Percentiles rank a stretch among this genome's conserved stretches.
phyloP scores from a whole-genome alignment of 2,113 vertebrate species.

The Stigmatopora argus region DNA sequence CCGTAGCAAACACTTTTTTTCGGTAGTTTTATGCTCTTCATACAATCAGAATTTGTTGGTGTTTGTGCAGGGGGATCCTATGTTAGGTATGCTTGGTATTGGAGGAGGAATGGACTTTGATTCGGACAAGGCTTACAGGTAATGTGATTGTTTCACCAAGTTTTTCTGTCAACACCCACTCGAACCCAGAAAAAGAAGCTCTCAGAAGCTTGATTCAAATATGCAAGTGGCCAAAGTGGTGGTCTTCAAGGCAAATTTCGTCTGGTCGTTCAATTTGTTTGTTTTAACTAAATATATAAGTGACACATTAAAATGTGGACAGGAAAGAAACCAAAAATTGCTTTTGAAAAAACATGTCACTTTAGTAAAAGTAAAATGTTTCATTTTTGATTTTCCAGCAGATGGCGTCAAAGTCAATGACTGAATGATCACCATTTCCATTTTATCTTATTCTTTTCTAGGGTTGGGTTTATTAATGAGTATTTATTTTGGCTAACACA shows the following conservation, averaged over 20 bases:
- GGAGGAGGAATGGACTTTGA: slow-evolving; percentile 89
- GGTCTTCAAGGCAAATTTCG: neutral
- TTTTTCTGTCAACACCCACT: neutral
- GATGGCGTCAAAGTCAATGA: slow-evolving; percentile 1
- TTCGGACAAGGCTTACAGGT: slow-evolving; percentile 91
- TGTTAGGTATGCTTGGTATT: slow-evolving; percentile 79
- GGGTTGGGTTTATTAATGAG: neutral
- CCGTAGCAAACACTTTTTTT: neutral
- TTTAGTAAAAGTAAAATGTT: neutral
- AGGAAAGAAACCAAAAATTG: neutral
- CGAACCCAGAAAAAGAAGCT: neutral
- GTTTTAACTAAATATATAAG: neutral
- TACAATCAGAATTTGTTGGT: neutral
- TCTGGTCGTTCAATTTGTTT: neutral
- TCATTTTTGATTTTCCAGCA: neutral
- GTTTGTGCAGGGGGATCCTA: slow-evolving; percentile 70
- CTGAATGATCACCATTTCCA: neutral
- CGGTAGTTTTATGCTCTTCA: neutral
- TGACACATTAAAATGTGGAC: neutral
- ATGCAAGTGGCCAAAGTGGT: neutral
- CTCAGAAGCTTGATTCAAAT: neutral
- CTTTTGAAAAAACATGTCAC: neutral
- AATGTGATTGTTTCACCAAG: slow-evolving; percentile 9
- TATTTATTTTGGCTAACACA: no score
- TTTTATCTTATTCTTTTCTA: neutral